Evolutionary conservation across 2,797 vertebrate species (phyloP), one percentile per base, ranked within the genome.

Genomic region (Artibeus lituratus): DNA sequence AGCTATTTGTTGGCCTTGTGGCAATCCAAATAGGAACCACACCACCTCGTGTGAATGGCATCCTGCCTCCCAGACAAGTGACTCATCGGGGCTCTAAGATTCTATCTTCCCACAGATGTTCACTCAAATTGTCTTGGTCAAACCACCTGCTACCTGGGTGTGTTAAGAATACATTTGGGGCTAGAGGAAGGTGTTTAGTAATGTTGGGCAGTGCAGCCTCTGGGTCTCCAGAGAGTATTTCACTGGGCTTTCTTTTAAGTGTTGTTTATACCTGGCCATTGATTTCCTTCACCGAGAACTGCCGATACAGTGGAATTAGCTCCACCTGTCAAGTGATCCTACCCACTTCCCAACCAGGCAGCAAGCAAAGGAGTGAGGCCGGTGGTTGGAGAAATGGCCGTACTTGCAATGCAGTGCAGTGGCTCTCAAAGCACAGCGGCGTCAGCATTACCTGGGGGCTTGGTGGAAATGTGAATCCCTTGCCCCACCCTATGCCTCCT

Each of bases 241-340:
- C 90, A 73, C 49, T 49, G 37, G 77, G 35, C 76, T 95, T 70
- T 72, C 47, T 21, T 32, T 95, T 87, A 87, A 92, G 94, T 8
- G 12, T 29, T 93, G 81, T 94, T 97, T 96, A 49, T 73, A 91
- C 55, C 57, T 1, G 5, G 47, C n/a, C 80, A 90, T 90, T 53
- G 89, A 91, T 94, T 95, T 97, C 91, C 95, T 96, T 78, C 95
- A 94, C 26, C 35, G 65, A 93, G 83, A 96, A 47, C 91, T 96
- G 95, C 70, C 91, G 85, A 70, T 83, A 89, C 76, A 78, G 5
- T 74, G 83, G 93, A 77, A 91, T 94, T 65, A 94, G 91, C 89
- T 83, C 62, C 21, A 57, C 83, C 91, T 95, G 76, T 87, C 55
- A 83, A 74, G 92, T 22, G 55, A 15, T 35, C 42, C 65, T 32